A percentile compares a stretch with the other conserved stretches of the same genome.
Conservation (phyloP, 2,888 invertebrate genomes). For the Pyrrhosoma nymphula region DNA sequence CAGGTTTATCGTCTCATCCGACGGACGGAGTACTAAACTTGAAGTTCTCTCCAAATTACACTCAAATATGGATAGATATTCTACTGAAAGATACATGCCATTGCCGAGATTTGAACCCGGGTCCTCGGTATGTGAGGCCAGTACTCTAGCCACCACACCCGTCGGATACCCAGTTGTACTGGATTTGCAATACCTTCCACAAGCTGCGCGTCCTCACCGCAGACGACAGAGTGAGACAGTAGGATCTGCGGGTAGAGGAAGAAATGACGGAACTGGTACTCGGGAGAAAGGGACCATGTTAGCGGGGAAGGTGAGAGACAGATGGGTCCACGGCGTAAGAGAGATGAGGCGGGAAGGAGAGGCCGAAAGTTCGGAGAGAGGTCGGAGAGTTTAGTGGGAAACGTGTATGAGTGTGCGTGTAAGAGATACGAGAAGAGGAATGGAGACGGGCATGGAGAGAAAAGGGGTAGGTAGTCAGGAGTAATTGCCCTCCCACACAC, state of each 20-base stretch:
- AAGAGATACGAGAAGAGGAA: background rate
- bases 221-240: background rate
- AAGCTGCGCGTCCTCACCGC: background rate
- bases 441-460: background rate
- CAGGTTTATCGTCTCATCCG: too few species aligned
- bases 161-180: background rate
- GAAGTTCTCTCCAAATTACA: too few species aligned
- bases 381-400: background rate
- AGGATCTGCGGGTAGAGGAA: background rate
- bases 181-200: background rate
- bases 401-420: too few species aligned
- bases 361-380: background rate
- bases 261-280: background rate
- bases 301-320: background rate
- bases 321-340: background rate
- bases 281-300: background rate
- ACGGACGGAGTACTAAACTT: too few species aligned
- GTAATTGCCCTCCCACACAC: too few species aligned
- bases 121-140: too few species aligned
- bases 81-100: too few species aligned
- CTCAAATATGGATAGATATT: too few species aligned
- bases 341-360: background rate
- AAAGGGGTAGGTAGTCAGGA: too few species aligned
- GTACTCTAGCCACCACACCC: too few species aligned
- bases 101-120: too few species aligned